phyloP scores from a whole-genome alignment of 1,140 invertebrate species.

The Cotesia typhae region DNA sequence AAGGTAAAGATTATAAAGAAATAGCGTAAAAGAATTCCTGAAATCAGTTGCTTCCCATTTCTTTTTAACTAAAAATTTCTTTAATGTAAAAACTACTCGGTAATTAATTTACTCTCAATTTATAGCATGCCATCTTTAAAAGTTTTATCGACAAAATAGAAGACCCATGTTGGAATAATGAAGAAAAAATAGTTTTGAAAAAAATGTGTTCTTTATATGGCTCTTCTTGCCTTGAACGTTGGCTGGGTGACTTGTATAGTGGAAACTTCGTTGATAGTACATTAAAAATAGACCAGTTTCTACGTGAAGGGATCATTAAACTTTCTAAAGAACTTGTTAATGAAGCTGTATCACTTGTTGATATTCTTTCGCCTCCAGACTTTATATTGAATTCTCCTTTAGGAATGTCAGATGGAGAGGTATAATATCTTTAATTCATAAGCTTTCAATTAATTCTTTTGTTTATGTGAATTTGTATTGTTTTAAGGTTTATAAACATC shows the following conservation, averaged over 20 bases:
- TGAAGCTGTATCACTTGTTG: slow-evolving; percentile 81
- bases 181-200: slow-evolving; percentile 68
- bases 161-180: slow-evolving; percentile 59
- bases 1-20: no score
- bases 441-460: slow-evolving; percentile 37
- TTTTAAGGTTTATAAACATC: slow-evolving; percentile 82
- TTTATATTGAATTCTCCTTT: slow-evolving; percentile 86
- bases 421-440: slow-evolving; percentile 54
- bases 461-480: slow-evolving; percentile 30
- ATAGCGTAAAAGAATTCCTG: no score
- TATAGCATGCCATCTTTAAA: slow-evolving; percentile 72
- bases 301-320: slow-evolving; percentile 73
- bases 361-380: slow-evolving; percentile 88
- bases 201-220: slow-evolving; percentile 78
- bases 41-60: no score
- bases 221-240: slow-evolving; percentile 76
- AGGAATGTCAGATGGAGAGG: slow-evolving; percentile 84
- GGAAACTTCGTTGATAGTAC: slow-evolving; percentile 69
- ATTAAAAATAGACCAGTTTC: slow-evolving; percentile 62
- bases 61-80: no score
- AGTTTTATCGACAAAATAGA: slow-evolving; percentile 69
- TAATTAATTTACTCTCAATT: slow-evolving; percentile 28
- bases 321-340: slow-evolving; percentile 78
- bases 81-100: no score
- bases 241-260: slow-evolving; percentile 79